Evolutionary conservation across 2,888 invertebrate species (phyloP), one percentile per base, ranked within the genome.

Genomic region (Atrina japonica): DNA sequence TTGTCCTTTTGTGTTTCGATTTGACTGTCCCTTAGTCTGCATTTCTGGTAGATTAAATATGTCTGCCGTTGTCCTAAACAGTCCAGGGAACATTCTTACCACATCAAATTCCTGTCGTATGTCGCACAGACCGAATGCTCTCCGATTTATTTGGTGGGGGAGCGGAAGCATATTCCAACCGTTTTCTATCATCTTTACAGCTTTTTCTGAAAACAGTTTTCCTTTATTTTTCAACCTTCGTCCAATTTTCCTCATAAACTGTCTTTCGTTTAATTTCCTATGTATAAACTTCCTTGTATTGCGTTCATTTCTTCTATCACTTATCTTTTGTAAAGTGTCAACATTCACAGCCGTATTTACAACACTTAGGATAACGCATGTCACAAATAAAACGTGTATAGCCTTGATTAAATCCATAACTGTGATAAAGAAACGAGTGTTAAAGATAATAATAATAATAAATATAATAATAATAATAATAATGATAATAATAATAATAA

Each of bases 71-170:
- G 68, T 47, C 7, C 52, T 52, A 55, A 68, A 68, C 11, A 68
- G n/a, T 35, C 68, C 68, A 3, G 68, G 68, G 47, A 68, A 68
- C 49, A 68, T 47, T 23, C 25, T 43, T 18, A 55, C 40, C 30
- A 68, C 23, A 16, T 47, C 61, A 5, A 53, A 52, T 18, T 68
- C 61, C 18, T 61, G 56, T 2, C 55, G 56, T 21, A 69, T 64
- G 27, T 69, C 69, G 56, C 69, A 64, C 27, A 29, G 7, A 21
- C 69, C 63, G 21, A 69, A 64, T 5, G 64, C 69, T 58, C 50
- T 69, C 3, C 30, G 9, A 49, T 29, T 23, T 21, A 18, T n/a
- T 52, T 64, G 52, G 16, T 53, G 40, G 16, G 52, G 53, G 27
- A 64, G 23, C 23, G 45, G 29, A 30, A 29, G 45, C n/a, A 47